Conservation (phyloP, 2,113 vertebrate genomes). For the Grammomys surdaster region DNA sequence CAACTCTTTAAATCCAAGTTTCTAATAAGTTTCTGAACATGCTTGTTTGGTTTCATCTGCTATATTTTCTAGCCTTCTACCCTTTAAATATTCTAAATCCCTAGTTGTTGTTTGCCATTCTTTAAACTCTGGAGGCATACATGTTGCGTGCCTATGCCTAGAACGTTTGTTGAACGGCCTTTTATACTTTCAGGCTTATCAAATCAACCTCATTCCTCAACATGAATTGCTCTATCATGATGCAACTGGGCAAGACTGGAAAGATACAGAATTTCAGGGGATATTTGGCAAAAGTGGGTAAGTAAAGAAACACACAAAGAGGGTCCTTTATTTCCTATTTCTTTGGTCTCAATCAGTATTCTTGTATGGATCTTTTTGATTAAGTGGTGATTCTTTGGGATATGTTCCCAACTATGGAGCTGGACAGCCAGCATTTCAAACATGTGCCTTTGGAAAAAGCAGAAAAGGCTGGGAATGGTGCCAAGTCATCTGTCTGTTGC, state of each 20-base stretch:
- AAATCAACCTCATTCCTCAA: not conserved
- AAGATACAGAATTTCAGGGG: not conserved
- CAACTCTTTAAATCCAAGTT: not conserved
- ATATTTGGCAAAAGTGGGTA: not conserved
- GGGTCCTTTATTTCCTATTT: not conserved
- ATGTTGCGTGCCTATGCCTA: not conserved
- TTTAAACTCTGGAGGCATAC: not conserved
- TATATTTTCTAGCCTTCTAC: not conserved
- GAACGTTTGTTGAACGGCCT: not conserved
- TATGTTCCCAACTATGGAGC: not conserved
- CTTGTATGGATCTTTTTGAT: not conserved
- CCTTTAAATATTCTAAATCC: not conserved
- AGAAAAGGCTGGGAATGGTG: not conserved
- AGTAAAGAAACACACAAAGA: slow-evolving; percentile 20
- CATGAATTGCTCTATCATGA: not conserved
- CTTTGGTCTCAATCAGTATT: not conserved
- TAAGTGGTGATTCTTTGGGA: not conserved
- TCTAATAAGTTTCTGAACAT: not conserved
- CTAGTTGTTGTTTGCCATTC: not conserved
- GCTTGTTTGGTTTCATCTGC: not conserved
- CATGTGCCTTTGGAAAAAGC: not conserved
- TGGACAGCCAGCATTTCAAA: slow-evolving; percentile 22
- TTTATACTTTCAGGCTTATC: not conserved
- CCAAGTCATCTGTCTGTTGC: not conserved
- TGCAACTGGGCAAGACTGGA: not conserved